Conservation (phyloP, 2,113 vertebrate genomes). For the Salvelinus sp. region DNA sequence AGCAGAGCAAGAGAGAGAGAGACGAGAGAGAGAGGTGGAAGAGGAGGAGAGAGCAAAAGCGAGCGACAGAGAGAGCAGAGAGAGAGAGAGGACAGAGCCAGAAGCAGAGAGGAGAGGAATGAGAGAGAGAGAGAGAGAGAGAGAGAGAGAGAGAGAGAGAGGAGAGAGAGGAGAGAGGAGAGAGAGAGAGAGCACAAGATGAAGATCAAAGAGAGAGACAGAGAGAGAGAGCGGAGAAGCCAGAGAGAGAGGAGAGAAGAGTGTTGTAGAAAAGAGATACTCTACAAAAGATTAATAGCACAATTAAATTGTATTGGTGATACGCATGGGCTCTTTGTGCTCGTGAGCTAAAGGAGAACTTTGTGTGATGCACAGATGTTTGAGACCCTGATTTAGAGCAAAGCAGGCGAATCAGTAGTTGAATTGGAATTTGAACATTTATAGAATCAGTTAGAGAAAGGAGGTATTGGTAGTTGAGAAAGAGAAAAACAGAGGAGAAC, state of each 20-base stretch:
- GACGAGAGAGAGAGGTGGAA: too few species aligned
- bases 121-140: not conserved
- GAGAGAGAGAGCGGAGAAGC: too few species aligned
- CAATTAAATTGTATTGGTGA: constrained; percentile 27
- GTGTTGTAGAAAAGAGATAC: constrained; percentile 6
- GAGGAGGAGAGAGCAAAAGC: not conserved
- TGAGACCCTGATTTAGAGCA: not conserved
- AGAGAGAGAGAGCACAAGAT: not conserved
- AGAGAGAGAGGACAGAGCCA: too few species aligned
- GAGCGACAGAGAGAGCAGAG: not conserved
- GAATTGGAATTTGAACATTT: constrained; percentile 21
- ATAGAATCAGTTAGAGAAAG: constrained; percentile 3
- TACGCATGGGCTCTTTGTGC: constrained; percentile 26
- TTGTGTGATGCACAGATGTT: constrained; percentile 21
- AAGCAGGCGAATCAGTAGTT: constrained; percentile 8
- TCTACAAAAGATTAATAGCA: constrained; percentile 33
- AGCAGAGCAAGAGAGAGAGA: not conserved
- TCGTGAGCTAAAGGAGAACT: constrained; percentile 18
- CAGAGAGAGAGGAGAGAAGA: not conserved
- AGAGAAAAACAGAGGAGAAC: not conserved
- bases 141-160: too few species aligned
- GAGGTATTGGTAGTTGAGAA: not conserved
- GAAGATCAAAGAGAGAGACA: too few species aligned
- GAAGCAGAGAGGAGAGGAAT: too few species aligned
- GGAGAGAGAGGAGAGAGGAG: constrained; percentile 13